These are phyloP conservation scores for Sebastes nivosus DNA, from an alignment of 2,797 vertebrate species.

Conservation along the genomic window DNA sequence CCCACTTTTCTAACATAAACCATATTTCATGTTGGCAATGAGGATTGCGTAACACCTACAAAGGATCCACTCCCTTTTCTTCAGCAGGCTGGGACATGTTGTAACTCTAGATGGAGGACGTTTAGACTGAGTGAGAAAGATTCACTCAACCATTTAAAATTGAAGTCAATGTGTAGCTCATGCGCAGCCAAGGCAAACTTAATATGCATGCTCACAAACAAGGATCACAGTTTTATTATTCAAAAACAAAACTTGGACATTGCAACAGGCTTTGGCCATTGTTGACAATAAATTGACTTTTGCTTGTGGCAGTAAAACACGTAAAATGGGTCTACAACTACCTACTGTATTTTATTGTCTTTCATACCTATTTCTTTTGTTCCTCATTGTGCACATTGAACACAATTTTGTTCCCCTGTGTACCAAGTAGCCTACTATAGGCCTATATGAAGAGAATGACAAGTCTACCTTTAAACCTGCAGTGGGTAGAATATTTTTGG, in stretches of 20 bases:
- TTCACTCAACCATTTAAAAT: background rate
- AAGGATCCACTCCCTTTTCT: background rate
- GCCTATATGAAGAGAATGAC: background rate
- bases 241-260: background rate
- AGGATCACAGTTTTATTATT: background rate
- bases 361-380: background rate
- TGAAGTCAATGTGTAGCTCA: background rate
- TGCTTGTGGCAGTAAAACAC: background rate
- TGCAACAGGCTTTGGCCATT: background rate
- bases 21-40: background rate
- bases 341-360: background rate
- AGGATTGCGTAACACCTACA: constrained; percentile 10
- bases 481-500: too few species aligned
- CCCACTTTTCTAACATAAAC: background rate
- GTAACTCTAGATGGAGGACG: background rate
- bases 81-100: constrained; percentile 28
- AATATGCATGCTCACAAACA: background rate
- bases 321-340: background rate
- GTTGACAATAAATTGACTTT: background rate
- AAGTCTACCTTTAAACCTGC: background rate
- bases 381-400: background rate
- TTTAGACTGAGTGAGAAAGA: background rate
- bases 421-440: background rate
- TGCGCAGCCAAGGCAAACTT: background rate
- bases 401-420: background rate